A percentile compares a stretch with the other conserved stretches of the same genome.
phyloP scores from a whole-genome alignment of 2,797 vertebrate genomes.

The Oreochromis mossambicus region DNA sequence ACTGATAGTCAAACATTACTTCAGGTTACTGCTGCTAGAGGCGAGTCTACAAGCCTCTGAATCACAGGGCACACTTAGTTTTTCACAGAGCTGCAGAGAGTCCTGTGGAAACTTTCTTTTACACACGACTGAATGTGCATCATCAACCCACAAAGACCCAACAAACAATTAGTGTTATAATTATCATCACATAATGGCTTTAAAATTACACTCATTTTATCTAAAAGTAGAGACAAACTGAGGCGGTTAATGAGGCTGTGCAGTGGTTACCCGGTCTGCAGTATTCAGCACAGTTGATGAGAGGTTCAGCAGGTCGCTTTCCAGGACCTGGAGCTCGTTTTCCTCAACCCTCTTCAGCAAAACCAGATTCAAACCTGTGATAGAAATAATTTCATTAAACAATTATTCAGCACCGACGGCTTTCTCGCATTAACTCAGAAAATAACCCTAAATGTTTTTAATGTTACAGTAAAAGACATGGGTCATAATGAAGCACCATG shows the following conservation, averaged over 20 bases:
- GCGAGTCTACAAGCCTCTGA: not conserved
- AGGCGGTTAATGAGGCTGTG: not conserved
- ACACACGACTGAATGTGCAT: not conserved
- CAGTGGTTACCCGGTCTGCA: not conserved
- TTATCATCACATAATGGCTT: not conserved
- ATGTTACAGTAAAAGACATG: not conserved
- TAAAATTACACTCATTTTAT: not conserved
- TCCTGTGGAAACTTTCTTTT: not conserved
- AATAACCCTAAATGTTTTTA: not conserved
- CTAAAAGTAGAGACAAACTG: not conserved
- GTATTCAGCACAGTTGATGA: not conserved
- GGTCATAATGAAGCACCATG: not conserved
- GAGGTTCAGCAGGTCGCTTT: not conserved
- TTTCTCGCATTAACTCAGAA: not conserved
- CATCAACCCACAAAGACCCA: not conserved
- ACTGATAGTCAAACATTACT: not conserved
- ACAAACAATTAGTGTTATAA: not conserved
- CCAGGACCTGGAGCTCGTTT: not conserved
- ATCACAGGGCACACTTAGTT: not conserved
- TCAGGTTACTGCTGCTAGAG: not conserved
- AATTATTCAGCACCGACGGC: not conserved
- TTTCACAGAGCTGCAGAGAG: not conserved
- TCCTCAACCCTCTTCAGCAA: not conserved
- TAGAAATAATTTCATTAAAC: not conserved
- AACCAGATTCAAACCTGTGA: not conserved